Evolutionary conservation across 2,888 invertebrate species (phyloP).

Genomic region (Lithophane semibrunnea): DNA sequence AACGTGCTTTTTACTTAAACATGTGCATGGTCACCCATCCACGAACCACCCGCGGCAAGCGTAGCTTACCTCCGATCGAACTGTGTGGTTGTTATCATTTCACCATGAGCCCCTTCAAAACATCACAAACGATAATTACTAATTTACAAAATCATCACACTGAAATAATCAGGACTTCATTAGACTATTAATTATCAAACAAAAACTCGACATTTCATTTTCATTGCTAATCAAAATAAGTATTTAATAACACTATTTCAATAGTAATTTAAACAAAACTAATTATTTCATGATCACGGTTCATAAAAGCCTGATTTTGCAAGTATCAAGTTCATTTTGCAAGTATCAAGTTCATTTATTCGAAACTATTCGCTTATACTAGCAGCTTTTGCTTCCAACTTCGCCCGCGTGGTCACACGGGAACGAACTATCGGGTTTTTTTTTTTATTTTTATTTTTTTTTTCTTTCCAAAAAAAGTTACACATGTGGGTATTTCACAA

Average conservation of each 20-base stretch:
- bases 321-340: conserved; percentile 13
- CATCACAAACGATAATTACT: neutral
- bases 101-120: neutral
- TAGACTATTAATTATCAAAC: neutral
- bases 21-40: too few species aligned
- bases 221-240: conserved; percentile 13
- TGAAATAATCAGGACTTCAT: neutral
- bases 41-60: too few species aligned
- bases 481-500: too few species aligned
- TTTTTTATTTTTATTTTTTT: too few species aligned
- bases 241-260: neutral
- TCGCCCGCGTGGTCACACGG: too few species aligned
- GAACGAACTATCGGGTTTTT: too few species aligned
- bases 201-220: neutral
- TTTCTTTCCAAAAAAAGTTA: too few species aligned
- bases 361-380: neutral
- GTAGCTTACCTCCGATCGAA: neutral
- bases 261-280: neutral
- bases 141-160: neutral
- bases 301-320: conserved; percentile 1
- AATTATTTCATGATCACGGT: conserved; percentile 20
- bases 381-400: too few species aligned
- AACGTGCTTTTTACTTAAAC: too few species aligned
- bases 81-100: too few species aligned
- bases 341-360: conserved; percentile 18